A percentile compares a stretch with the other conserved stretches of the same genome.
Evolutionary conservation across 2,888 invertebrate species (phyloP).

Genomic region (Pollenia amentaria): DNA sequence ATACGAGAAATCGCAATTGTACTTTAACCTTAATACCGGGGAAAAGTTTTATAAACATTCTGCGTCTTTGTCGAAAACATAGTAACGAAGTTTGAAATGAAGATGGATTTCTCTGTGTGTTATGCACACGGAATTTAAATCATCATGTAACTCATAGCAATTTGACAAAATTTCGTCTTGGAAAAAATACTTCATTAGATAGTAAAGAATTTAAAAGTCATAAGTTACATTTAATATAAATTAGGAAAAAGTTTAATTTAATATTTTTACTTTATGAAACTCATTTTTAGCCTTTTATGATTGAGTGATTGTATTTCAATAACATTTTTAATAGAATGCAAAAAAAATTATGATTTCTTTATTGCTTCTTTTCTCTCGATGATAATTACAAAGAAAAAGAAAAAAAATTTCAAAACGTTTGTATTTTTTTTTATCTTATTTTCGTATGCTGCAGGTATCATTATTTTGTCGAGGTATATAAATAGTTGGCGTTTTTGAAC

Average conservation of each 20-base stretch:
- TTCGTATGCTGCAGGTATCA: constrained; percentile 66
- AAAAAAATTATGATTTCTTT: constrained; percentile 12
- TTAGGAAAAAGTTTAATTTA: background rate
- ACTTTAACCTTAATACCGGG: too few species aligned
- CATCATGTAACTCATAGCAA: too few species aligned
- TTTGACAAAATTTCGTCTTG: too few species aligned
- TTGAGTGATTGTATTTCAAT: constrained; percentile 13
- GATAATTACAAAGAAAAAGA: constrained; percentile 6
- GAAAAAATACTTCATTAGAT: too few species aligned
- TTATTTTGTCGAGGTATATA: constrained; percentile 77
- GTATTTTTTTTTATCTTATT: background rate
- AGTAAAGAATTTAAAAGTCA: too few species aligned
- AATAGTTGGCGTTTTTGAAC: constrained; percentile 73
- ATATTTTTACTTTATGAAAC: background rate
- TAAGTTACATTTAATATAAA: too few species aligned
- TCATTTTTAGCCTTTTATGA: background rate
- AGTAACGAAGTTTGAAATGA: too few species aligned
- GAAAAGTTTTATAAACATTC: too few species aligned
- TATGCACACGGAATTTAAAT: too few species aligned
- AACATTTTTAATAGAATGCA: constrained; percentile 17
- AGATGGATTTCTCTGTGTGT: too few species aligned
- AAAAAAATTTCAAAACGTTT: background rate
- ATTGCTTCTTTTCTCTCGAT: constrained; percentile 2
- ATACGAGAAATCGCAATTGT: too few species aligned
- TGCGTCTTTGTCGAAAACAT: too few species aligned